phyloP scores from a whole-genome alignment of 2,113 vertebrate species.

The Anoura caudifer region DNA sequence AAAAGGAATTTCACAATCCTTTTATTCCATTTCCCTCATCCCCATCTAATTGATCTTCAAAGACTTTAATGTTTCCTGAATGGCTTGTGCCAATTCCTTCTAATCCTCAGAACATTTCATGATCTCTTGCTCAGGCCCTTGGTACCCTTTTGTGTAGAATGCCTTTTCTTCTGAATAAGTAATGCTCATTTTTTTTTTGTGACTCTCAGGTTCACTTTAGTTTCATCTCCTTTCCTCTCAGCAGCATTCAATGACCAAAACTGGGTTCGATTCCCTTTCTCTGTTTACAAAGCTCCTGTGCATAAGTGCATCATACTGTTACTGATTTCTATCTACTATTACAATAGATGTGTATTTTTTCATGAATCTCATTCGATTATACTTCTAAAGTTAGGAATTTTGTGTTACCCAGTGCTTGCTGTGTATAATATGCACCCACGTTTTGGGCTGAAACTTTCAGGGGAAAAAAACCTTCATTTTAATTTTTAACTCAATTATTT shows the following conservation, averaged over 20 bases:
- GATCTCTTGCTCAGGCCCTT: not conserved
- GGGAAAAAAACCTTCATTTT: too few species aligned
- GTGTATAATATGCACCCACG: too few species aligned
- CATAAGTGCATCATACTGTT: not conserved
- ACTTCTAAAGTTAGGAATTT: not conserved
- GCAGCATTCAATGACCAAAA: not conserved
- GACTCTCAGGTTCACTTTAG: not conserved
- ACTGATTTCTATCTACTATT: not conserved
- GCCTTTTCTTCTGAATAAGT: not conserved
- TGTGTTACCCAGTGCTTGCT: not conserved
- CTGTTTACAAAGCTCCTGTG: not conserved
- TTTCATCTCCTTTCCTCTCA: not conserved
- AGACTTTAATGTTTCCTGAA: not conserved
- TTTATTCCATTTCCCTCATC: not conserved
- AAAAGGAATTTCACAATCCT: not conserved
- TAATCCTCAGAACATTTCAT: not conserved
- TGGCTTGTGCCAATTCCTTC: not conserved
- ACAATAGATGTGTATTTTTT: not conserved
- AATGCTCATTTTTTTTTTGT: not conserved
- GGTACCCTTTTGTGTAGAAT: not conserved
- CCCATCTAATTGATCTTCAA: not conserved
- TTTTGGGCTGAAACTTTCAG: too few species aligned
- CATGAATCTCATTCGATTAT: not conserved
- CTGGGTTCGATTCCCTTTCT: not conserved
- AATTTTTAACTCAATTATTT: too few species aligned